Base-by-base conservation (phyloP, 1,140 invertebrate species). In the Eurytemora carolleeae region DNA sequence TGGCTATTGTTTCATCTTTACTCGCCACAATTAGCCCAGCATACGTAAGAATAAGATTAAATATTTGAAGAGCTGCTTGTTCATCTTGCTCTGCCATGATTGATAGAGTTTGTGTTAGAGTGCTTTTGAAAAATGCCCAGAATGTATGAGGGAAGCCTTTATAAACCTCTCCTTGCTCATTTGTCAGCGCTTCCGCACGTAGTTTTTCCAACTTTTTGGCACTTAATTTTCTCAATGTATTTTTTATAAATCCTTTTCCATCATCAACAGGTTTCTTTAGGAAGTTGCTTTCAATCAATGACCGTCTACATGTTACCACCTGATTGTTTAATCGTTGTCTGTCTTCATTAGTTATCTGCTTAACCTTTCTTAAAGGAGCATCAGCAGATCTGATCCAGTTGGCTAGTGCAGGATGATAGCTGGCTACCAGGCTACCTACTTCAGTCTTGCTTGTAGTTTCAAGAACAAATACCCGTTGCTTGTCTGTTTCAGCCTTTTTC, bases 401-500 rank as follows among this genome's bases (percentile, higher is more conserved):
- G 2, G 86, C 86, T 52, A 93, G 75, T 15, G 79, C 74, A 0
- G 89, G 87, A 67, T 82, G 90, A 70, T 95, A 95, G 52, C 87
- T 89, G 1, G 88, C 86, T 66, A 94, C 90, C 21, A 95, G 73
- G 68, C 86, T 87, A 2, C 89, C 90, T 63, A 93, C 90, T 75
- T 93, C 89, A 65, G 82, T 74, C 70, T 93, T 93, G 68, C 88
- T 85, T 15, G 76, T 70, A 1, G 88, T 91, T 71, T 94, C 90
- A 69, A 95, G 91, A 17, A 94, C 89, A 71, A 91, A 92, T 73
- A 88, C 93, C 67, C 87, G 87, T 75, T 82, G 83, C 53, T 78
- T 78, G 67, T 78, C 82, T 60, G 77, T 79, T 65, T 77, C 77
- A 63, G 78, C 79, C 66, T 79, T 74, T 31, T 81, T 73, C 59